These are phyloP conservation scores for Eupithecia dodoneata DNA, from an alignment of 2,888 invertebrate genomes.

Conservation along the genomic window DNA sequence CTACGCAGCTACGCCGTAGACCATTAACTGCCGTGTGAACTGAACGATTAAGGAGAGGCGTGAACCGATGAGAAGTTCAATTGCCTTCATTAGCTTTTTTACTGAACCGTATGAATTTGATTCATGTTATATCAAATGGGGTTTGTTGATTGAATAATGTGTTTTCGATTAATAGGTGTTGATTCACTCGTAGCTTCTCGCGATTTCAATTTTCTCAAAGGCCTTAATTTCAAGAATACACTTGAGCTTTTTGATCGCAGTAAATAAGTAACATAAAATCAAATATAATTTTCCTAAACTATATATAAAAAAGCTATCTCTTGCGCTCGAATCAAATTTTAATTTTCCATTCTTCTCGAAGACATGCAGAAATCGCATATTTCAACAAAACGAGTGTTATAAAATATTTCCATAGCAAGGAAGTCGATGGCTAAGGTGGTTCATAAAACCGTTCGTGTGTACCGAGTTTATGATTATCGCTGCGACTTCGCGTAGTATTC, in stretches of 20 bases:
- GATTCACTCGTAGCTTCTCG: neutral
- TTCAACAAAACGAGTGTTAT: constrained; percentile 47
- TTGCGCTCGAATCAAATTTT: constrained; percentile 11
- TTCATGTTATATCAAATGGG: neutral
- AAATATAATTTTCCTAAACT: neutral
- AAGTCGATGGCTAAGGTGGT: constrained; percentile 52
- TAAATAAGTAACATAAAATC: neutral
- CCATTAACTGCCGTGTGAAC: constrained; percentile 54
- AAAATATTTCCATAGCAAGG: constrained; percentile 52
- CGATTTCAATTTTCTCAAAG: neutral
- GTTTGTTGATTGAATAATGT: constrained; percentile 9
- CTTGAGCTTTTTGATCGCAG: neutral
- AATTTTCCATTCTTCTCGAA: constrained; percentile 28
- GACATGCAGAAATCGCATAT: constrained; percentile 42
- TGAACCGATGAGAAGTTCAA: constrained; percentile 32
- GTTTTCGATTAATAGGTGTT: constrained; percentile 9
- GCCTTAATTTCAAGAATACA: too few species aligned
- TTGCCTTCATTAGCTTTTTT: constrained; percentile 33
- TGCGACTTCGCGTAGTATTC: constrained; percentile 52
- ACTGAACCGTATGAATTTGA: constrained; percentile 12
- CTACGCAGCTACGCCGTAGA: constrained; percentile 80
- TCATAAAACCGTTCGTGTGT: constrained; percentile 65
- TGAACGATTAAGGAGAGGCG: constrained; percentile 34
- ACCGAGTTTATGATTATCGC: constrained; percentile 62
- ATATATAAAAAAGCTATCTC: neutral